Conservation (phyloP, 2,113 vertebrate species). For the Tetrax tetrax region DNA sequence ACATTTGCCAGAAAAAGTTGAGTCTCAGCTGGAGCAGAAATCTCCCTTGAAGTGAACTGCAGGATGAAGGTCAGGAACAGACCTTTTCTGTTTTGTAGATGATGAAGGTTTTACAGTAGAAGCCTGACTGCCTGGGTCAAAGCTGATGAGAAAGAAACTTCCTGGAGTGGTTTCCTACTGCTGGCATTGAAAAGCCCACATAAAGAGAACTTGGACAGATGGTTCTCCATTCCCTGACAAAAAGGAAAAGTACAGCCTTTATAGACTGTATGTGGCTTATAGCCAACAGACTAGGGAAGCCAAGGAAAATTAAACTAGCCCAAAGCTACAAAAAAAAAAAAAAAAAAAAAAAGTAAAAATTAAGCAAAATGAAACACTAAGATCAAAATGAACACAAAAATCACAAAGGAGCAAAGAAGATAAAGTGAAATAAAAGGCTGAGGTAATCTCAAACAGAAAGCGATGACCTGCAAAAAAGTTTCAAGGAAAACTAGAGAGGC, state of each 20-base stretch:
- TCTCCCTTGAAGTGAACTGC: conserved; percentile 14
- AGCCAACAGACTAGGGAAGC: not conserved
- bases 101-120: not conserved
- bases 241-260: not conserved
- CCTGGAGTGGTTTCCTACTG: conserved; percentile 23
- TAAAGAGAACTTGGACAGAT: not conserved
- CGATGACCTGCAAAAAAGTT: not conserved
- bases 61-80: conserved; percentile 34
- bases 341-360: not conserved
- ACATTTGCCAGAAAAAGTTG: not conserved
- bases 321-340: not conserved
- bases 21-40: conserved; percentile 35
- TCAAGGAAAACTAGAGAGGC: not conserved
- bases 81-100: not conserved
- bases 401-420: not conserved
- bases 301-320: not conserved
- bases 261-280: not conserved
- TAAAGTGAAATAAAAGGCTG: not conserved
- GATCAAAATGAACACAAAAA: not conserved
- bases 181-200: not conserved
- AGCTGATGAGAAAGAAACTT: conserved; percentile 18
- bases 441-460: not conserved
- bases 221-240: not conserved
- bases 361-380: not conserved
- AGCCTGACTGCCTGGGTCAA: not conserved